Evolutionary conservation across 2,888 invertebrate species (phyloP), one percentile per base, ranked within the genome.

Genomic region (Iselma pallidipennis): DNA sequence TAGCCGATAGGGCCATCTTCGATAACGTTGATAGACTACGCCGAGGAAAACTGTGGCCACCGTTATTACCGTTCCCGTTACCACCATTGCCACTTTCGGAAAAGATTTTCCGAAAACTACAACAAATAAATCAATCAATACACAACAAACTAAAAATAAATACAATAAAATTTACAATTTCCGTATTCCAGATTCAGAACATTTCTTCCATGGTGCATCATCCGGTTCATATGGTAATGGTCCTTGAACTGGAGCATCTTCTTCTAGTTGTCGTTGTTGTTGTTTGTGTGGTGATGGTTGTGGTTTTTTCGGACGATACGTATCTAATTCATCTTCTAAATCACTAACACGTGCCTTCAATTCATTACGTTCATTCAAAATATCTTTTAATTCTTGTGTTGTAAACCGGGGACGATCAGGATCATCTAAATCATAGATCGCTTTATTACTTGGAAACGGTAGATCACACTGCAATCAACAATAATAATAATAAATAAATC

Each of bases 191-290:
- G 94, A 94, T 82, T 94, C 92, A 31, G 89, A 85, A 45, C 89
- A 85, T 76, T 87, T 89, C 81, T 94, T 94, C 92, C 95, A 96
- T 0, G 96, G 96, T 61, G 98, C 98, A 83, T 98, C 98, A 75
- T 96, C 95, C 0, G 98, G 98, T 81, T 98, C 98, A 56, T 91
- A 91, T 25, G 98, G 98, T 73, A 98, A 85, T 1, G 98, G 98
- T 3, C 98, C 98, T 81, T 98, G 96, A 0, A 98, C 98, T 1
- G 96, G 94, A 12, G 92, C 89, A 76, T 96, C 96, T 67, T 92
- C 91, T 48, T 91, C 90, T 49, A 1, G 4, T 42, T 42, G 19
- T 5, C 5, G 4, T 4, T 33, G 33, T 37, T 37, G 14, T n/a
- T n/a, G n/a, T n/a, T n/a, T n/a, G n/a, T n/a, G n/a, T 6, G 14